Percentiles rank a stretch among this genome's conserved stretches.
phyloP scores from a whole-genome alignment of 2,888 invertebrate species.

The Eretmocerus hayati region DNA sequence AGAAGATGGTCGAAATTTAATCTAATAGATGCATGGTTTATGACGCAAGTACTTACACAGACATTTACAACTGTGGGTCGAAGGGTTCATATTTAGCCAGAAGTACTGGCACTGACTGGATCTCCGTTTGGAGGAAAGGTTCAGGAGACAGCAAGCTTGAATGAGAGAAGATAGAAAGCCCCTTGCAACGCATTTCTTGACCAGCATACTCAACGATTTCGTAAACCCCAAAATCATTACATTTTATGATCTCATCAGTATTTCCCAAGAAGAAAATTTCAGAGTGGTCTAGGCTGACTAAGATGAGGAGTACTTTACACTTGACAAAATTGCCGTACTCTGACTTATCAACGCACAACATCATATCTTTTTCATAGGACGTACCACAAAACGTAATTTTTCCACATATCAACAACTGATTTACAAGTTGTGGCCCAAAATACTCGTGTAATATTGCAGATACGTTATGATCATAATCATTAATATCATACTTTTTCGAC shows the following conservation, averaged over 20 bases:
- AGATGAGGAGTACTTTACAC: neutral
- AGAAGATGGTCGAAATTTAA: too few species aligned
- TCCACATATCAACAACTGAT: neutral
- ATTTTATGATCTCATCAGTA: neutral
- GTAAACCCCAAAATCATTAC: neutral
- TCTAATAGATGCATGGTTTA: too few species aligned
- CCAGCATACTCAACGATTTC: neutral
- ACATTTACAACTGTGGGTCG: neutral
- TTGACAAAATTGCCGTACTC: neutral
- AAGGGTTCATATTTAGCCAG: neutral
- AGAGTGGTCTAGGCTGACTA: neutral
- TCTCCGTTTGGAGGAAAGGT: neutral
- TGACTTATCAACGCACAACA: slow-evolving; percentile 3
- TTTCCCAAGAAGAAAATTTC: neutral
- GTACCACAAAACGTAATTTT: slow-evolving; percentile 6
- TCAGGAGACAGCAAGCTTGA: neutral
- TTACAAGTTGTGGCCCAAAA: neutral
- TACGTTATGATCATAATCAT: neutral
- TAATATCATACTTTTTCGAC: neutral
- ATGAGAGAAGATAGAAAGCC: neutral
- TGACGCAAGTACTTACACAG: too few species aligned
- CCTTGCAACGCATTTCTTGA: neutral
- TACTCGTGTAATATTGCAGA: neutral
- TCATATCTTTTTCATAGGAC: slow-evolving; percentile 7
- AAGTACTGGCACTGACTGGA: neutral